Base-by-base conservation (phyloP, 2,113 vertebrate genomes). In the Nyctereutes procyonoides region DNA sequence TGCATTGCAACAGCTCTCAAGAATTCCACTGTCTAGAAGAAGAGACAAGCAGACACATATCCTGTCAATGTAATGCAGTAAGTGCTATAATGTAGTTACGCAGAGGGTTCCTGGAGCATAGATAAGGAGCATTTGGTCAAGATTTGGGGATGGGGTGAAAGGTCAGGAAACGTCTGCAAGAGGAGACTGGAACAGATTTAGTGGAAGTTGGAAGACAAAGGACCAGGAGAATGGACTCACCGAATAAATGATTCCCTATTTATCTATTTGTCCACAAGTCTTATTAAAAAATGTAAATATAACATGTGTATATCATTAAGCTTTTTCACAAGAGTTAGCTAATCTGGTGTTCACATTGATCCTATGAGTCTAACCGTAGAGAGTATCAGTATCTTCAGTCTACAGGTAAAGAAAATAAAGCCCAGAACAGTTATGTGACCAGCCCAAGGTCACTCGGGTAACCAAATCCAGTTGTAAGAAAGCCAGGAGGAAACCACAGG, bases 171-270 rank as follows among this genome's bases (percentile, higher is more conserved):
- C 56, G 2, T 85, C 81, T 88, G 9, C 17, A 56, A 67, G 24
- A 89, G 14, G 32, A 84, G 28, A 60, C 28, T 84, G 5, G 14
- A 90, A 62, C 1, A 80, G 26, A 79, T 53, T 79, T 22, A 79
- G 19, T 26, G 48, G 58, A 95, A 73, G 43, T 65, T 93, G n/a
- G 60, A 94, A 97, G n/a, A 73, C 30, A 96, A 88, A 96, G 76
- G 90, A 56, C 17, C 22, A 77, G 77, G 79, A 62, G n/a, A 67
- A 53, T 9, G 53, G 20, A 2, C 30, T 83, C 14, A 28, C 22
- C 30, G 84, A 93, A 85, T 71, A 65, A 85, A 51, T 74, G 35
- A 26, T 92, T 35, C 58, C 58, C 53, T 92, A 51, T 73, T 86
- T 74, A 86, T 22, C 56, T 65, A 80, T 65, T 15, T 1, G 10